A percentile compares a stretch with the other conserved stretches of the same genome.
Evolutionary conservation across 2,888 invertebrate species (phyloP).

Genomic region (Teleiodes luculella): DNA sequence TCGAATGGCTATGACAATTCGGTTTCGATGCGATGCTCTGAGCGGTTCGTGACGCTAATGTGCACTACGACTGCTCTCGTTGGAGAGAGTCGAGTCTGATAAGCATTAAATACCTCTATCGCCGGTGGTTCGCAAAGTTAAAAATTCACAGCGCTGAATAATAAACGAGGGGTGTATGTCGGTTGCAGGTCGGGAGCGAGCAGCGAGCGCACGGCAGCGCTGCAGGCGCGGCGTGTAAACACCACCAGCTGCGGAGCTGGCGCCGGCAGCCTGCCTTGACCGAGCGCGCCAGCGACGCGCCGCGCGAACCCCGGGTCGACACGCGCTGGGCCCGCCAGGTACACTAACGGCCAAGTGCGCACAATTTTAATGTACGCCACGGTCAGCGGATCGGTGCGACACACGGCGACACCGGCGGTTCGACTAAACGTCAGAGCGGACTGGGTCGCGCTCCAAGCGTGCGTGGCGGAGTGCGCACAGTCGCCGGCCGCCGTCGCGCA

Average conservation of each 20-base stretch:
- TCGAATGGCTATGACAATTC: slow-evolving; percentile 70
- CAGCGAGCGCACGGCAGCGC: slow-evolving; percentile 33
- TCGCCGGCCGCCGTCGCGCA: slow-evolving; percentile 62
- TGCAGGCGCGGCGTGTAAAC: slow-evolving; percentile 36
- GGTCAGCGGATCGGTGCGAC: slow-evolving; percentile 46
- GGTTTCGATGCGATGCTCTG: slow-evolving; percentile 70
- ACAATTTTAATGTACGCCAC: slow-evolving; percentile 51
- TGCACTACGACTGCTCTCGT: slow-evolving; percentile 66
- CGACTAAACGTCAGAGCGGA: slow-evolving; percentile 72
- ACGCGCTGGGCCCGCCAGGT: slow-evolving; percentile 25
- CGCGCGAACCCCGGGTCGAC: slow-evolving; percentile 26
- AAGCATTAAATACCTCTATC: slow-evolving; percentile 73
- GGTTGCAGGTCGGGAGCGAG: slow-evolving; percentile 50
- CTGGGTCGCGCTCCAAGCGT: slow-evolving; percentile 72
- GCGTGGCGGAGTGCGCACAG: slow-evolving; percentile 71
- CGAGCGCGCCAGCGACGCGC: slow-evolving; percentile 34
- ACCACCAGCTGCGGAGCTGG: slow-evolving; percentile 52
- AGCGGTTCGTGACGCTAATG: slow-evolving; percentile 68
- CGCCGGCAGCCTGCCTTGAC: slow-evolving; percentile 41
- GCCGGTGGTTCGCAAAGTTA: slow-evolving; percentile 65
- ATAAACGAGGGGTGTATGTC: slow-evolving; percentile 64
- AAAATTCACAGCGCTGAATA: slow-evolving; percentile 74
- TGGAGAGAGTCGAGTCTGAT: slow-evolving; percentile 59
- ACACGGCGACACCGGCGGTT: slow-evolving; percentile 63
- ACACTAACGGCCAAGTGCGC: slow-evolving; percentile 49